A percentile compares a stretch with the other conserved stretches of the same genome.
Conservation (phyloP, 2,797 vertebrate species). For the Heterohyrax brucei region DNA sequence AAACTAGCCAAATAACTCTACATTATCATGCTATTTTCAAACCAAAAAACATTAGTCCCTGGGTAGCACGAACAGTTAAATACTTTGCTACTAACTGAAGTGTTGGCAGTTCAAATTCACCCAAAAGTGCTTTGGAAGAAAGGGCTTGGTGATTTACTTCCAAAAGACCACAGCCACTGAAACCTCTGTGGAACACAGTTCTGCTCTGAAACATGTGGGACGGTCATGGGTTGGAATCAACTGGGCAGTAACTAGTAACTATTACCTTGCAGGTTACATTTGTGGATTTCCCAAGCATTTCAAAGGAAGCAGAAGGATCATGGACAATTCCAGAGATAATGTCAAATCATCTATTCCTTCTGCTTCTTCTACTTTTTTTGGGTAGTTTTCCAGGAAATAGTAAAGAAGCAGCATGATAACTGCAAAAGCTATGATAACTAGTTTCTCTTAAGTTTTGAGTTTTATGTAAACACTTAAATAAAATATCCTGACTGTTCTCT, state of each 20-base stretch:
- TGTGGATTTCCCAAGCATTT: not conserved
- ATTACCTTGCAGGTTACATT: not conserved
- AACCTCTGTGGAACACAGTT: not conserved
- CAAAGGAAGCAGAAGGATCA: not conserved
- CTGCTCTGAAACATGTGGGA: not conserved
- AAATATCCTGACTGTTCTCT: not conserved
- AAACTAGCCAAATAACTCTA: not conserved
- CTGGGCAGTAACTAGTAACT: not conserved
- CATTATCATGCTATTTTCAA: not conserved
- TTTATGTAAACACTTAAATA: conserved; percentile 30
- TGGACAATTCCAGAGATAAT: not conserved
- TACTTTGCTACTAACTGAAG: not conserved
- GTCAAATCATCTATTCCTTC: not conserved
- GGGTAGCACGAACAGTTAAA: not conserved
- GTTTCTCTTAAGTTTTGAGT: not conserved
- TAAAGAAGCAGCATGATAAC: not conserved
- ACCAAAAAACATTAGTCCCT: not conserved
- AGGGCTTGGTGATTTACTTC: not conserved
- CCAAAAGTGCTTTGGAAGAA: not conserved
- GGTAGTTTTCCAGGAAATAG: not conserved
- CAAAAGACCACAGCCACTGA: not conserved
- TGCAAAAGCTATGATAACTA: not conserved
- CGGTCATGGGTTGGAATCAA: not conserved
- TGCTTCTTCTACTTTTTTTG: not conserved
- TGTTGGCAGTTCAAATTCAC: not conserved